Conservation (phyloP, 2,888 invertebrate genomes). For the Cloeon dipterum region DNA sequence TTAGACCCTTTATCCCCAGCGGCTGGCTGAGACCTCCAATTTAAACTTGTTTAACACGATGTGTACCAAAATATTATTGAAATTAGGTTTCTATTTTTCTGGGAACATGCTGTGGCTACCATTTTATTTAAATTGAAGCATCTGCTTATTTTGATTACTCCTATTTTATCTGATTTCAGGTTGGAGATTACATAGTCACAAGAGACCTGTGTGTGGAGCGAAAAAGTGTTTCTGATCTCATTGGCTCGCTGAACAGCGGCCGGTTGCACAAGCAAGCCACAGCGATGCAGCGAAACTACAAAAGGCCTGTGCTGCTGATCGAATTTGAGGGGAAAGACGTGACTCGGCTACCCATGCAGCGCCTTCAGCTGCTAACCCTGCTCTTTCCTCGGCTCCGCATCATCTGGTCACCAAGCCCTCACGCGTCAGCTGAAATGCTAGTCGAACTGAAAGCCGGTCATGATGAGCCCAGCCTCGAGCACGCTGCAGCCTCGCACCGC, state of each 20-base stretch:
- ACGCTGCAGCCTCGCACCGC: conserved; percentile 46
- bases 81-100: no score
- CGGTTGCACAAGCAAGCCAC: conserved; percentile 87
- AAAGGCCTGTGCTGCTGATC: conserved; percentile 72
- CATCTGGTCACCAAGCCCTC: conserved; percentile 92
- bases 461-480: conserved; percentile 50
- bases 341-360: conserved; percentile 59
- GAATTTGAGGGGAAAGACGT: conserved; percentile 68
- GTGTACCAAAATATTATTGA: no score
- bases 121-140: neutral
- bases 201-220: conserved; percentile 93
- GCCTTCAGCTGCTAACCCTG: conserved; percentile 75
- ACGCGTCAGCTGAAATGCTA: conserved; percentile 88
- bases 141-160: neutral
- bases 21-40: no score
- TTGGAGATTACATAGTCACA: conserved; percentile 94
- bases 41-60: no score
- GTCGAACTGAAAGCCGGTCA: conserved; percentile 80
- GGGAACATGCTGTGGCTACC: no score
- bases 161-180: conserved; percentile 23
- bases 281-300: conserved; percentile 76
- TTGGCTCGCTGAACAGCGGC: conserved; percentile 85
- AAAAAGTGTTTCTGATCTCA: conserved; percentile 87
- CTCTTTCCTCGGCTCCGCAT: conserved; percentile 83
- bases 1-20: no score